Evolutionary conservation across 2,113 vertebrate species (phyloP).

Genomic region (Crotophaga sulcirostris): DNA sequence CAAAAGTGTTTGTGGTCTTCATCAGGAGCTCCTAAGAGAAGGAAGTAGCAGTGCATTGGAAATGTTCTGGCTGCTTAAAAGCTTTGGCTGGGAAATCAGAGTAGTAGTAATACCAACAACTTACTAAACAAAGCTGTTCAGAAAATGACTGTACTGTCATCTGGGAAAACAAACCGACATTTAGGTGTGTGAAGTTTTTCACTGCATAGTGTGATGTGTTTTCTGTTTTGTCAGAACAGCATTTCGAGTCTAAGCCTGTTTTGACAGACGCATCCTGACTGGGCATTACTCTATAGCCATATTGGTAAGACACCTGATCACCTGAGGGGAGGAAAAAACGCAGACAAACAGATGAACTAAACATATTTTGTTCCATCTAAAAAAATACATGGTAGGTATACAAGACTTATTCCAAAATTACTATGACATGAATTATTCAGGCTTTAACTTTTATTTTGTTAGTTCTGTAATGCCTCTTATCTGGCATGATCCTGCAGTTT

Average conservation of each 20-base stretch:
- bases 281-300: neutral
- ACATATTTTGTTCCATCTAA: neutral
- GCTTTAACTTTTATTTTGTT: neutral
- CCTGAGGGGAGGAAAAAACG: fast-evolving
- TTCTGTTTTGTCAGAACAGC: neutral
- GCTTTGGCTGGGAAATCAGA: neutral
- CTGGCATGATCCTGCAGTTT: neutral
- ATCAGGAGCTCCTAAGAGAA: neutral
- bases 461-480: neutral
- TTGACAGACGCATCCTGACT: neutral
- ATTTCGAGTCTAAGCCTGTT: neutral
- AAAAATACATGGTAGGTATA: neutral
- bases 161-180: neutral
- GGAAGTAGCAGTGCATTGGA: neutral
- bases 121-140: conserved; percentile 43
- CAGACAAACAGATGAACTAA: neutral
- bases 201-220: neutral
- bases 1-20: neutral
- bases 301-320: neutral
- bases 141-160: neutral
- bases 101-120: neutral
- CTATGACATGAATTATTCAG: neutral
- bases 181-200: neutral
- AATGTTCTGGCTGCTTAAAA: neutral
- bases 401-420: neutral